Evolutionary conservation across 2,888 invertebrate species (phyloP).

Genomic region (Nasonia oneida): DNA sequence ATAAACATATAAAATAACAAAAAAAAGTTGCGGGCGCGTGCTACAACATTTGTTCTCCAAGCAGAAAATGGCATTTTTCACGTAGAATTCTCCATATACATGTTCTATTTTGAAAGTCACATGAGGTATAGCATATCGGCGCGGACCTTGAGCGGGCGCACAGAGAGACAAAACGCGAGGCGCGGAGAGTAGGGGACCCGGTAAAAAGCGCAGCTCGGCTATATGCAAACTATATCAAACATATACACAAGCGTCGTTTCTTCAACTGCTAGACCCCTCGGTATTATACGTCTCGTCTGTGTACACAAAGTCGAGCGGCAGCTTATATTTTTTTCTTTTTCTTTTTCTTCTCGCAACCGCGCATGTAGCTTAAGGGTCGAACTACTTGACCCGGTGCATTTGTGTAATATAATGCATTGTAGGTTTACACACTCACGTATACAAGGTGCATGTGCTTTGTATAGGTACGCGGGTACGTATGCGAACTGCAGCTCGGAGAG

Average conservation of each 20-base stretch:
- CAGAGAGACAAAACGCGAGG: not conserved
- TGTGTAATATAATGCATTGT: not conserved
- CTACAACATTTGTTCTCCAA: no score
- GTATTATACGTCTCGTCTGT: not conserved
- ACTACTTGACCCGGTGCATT: slow-evolving; percentile 30
- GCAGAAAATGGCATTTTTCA: no score
- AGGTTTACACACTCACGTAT: not conserved
- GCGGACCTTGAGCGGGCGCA: not conserved
- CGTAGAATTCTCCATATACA: no score
- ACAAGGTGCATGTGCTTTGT: not conserved
- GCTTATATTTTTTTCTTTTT: not conserved
- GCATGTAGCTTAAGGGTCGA: slow-evolving; percentile 12
- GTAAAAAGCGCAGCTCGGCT: not conserved
- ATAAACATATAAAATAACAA: no score
- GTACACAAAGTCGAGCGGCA: not conserved
- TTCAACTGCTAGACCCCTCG: not conserved
- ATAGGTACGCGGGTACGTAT: not conserved
- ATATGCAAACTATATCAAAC: slow-evolving; percentile 36
- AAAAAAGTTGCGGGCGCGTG: no score
- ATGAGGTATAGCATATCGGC: no score
- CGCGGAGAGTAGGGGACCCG: not conserved
- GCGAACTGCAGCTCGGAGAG: not conserved
- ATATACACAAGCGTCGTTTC: not conserved
- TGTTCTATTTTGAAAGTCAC: slow-evolving; percentile 13
- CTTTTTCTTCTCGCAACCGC: not conserved